A percentile compares a stretch with the other conserved stretches of the same genome.
phyloP scores from a whole-genome alignment of 2,888 invertebrate species.

The Ferrisia virgata region DNA sequence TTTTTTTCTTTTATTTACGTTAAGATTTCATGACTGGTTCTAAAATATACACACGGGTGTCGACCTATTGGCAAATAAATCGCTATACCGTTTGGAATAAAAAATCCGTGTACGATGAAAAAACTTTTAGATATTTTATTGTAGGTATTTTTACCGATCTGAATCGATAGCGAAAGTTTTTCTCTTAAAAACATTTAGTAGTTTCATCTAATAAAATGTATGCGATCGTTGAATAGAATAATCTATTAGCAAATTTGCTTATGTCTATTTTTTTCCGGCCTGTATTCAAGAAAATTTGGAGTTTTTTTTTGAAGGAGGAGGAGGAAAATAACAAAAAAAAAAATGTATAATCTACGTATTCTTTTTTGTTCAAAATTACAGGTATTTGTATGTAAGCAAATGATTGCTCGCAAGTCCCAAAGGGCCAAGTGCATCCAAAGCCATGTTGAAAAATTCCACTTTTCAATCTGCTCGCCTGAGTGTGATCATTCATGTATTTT shows the following conservation, averaged over 20 bases:
- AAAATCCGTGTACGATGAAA: neutral
- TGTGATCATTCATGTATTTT: too few species aligned
- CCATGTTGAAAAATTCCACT: too few species aligned
- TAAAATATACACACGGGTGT: neutral
- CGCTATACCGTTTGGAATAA: neutral
- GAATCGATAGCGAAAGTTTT: neutral
- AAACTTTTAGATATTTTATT: neutral
- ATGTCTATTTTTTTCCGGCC: too few species aligned
- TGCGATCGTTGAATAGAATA: neutral
- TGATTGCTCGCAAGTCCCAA: too few species aligned
- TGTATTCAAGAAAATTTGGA: too few species aligned
- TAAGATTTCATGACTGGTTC: neutral
- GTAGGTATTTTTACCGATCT: neutral
- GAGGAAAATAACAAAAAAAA: too few species aligned
- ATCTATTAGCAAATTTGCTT: neutral
- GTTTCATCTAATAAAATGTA: neutral
- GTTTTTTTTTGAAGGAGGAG: too few species aligned
- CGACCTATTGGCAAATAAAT: neutral
- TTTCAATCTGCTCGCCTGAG: too few species aligned
- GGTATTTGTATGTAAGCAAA: too few species aligned
- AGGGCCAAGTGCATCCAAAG: too few species aligned
- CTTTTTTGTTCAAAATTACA: too few species aligned
- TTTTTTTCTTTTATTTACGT: neutral
- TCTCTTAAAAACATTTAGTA: neutral
- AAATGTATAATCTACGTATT: too few species aligned